Conservation (phyloP, 2,797 vertebrate species). For the Pelodytes ibericus region DNA sequence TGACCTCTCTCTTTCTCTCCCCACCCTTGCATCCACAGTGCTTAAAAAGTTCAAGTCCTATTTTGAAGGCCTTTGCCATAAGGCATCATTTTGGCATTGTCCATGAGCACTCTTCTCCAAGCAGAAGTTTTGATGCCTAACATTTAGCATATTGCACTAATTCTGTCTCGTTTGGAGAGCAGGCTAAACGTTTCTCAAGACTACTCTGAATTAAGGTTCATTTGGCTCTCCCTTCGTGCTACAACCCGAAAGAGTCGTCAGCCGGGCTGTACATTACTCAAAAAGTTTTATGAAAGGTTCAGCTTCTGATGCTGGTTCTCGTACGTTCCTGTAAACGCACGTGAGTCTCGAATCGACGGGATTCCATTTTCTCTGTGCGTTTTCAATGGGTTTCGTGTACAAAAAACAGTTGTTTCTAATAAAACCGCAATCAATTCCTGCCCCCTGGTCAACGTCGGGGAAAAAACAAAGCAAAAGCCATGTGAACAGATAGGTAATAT, state of each 20-base stretch:
- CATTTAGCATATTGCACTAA: not conserved
- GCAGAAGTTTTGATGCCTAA: not conserved
- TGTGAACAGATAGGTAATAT: not conserved
- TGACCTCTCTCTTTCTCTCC: conserved; percentile 54
- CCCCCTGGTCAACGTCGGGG: too few species aligned
- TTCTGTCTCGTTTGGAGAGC: not conserved
- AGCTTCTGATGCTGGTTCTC: not conserved
- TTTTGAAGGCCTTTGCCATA: conserved; percentile 38
- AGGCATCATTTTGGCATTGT: conserved; percentile 35
- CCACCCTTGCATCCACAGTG: conserved; percentile 24
- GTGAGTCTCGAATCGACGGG: not conserved
- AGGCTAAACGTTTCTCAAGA: not conserved
- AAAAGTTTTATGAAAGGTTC: not conserved
- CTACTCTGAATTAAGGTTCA: conserved; percentile 8
- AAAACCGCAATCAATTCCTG: not conserved
- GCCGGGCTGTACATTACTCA: not conserved
- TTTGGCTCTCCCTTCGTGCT: not conserved
- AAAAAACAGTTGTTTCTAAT: not conserved
- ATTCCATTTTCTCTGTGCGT: not conserved
- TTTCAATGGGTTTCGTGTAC: not conserved
- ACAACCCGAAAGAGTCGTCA: not conserved
- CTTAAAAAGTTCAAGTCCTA: conserved; percentile 52
- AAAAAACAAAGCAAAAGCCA: not conserved
- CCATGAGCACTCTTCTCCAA: conserved; percentile 21
- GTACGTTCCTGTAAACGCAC: not conserved